A percentile compares a stretch with the other conserved stretches of the same genome.
These are phyloP conservation scores for Hipposideros larvatus DNA, from an alignment of 2,797 vertebrate species.

Conservation along the genomic window DNA sequence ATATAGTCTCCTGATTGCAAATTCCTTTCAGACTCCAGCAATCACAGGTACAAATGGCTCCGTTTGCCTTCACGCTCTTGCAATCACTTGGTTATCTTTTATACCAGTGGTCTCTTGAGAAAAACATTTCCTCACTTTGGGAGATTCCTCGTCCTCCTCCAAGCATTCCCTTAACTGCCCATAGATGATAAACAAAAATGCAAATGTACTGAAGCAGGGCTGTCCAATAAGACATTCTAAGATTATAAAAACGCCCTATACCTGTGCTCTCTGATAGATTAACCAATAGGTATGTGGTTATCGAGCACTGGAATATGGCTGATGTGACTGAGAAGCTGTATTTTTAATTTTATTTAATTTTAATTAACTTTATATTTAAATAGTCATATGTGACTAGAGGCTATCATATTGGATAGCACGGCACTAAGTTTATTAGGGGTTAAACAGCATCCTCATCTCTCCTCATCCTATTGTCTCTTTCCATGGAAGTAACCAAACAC, in stretches of 20 bases:
- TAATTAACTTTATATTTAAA: background rate
- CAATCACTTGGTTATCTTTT: background rate
- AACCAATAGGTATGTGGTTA: background rate
- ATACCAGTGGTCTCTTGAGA: background rate
- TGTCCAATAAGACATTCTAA: background rate
- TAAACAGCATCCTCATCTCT: background rate
- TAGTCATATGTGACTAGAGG: background rate
- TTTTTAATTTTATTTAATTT: conserved; percentile 28
- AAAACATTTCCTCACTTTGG: background rate
- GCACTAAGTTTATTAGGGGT: background rate
- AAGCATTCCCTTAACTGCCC: background rate
- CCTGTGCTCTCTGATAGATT: background rate
- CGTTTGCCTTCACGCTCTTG: background rate
- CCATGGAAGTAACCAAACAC: background rate
- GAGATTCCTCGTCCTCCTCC: background rate
- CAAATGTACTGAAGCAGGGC: background rate
- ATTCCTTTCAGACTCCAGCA: background rate
- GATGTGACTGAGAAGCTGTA: background rate
- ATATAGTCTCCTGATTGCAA: background rate
- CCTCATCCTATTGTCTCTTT: background rate
- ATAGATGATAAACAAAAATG: background rate
- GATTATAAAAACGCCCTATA: background rate
- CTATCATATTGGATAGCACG: background rate
- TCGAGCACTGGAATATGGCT: rapidly evolving
- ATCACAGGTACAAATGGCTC: background rate